These are phyloP conservation scores for Rhopalosiphum nymphaeae DNA, from an alignment of 2,888 invertebrate genomes.

Conservation along the genomic window DNA sequence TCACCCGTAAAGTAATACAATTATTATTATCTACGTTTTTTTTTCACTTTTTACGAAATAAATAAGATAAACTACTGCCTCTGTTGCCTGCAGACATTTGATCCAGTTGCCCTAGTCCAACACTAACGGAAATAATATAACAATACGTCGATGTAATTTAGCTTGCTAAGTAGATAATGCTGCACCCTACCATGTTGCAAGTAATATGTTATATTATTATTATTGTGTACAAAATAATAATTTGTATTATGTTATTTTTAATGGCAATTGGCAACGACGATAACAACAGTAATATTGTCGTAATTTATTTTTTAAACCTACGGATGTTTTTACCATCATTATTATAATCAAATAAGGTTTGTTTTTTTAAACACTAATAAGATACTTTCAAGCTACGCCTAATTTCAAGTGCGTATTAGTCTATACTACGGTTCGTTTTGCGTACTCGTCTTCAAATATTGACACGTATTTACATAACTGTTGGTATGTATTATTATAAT, in stretches of 20 bases:
- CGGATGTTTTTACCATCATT: neutral
- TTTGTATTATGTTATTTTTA: conserved; percentile 4
- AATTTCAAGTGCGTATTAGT: neutral
- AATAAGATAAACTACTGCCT: neutral
- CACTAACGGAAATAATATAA: neutral
- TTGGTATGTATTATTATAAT: neutral
- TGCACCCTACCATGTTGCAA: neutral
- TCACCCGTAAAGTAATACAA: neutral
- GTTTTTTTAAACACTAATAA: neutral
- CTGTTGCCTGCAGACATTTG: neutral
- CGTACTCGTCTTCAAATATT: neutral
- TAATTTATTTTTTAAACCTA: neutral
- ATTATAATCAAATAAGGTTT: neutral
- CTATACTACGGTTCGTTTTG: neutral
- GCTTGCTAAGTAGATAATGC: neutral
- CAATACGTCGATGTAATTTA: neutral
- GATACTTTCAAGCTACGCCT: neutral
- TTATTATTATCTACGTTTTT: neutral
- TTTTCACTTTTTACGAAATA: neutral
- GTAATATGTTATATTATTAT: conserved; percentile 3
- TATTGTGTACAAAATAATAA: neutral
- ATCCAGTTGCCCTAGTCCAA: neutral
- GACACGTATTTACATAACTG: neutral
- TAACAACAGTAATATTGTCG: neutral
- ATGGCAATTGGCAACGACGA: neutral